These are phyloP conservation scores for Coregonus sp. DNA, from an alignment of 2,797 vertebrate species.

Conservation along the genomic window DNA sequence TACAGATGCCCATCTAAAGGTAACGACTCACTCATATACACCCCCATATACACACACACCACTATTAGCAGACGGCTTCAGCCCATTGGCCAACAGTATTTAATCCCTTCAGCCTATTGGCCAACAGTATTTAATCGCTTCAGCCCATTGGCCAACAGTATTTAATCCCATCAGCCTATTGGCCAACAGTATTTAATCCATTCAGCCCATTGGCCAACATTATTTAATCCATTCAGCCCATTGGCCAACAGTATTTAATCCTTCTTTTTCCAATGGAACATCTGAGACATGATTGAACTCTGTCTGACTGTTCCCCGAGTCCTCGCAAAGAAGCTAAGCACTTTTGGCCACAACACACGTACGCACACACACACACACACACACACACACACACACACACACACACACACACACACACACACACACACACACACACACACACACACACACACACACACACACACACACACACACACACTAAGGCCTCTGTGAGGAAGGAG, in stretches of 20 bases:
- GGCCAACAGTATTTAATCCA: too few species aligned
- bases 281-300: constrained; percentile 60
- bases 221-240: constrained; percentile 56
- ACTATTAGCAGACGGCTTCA: constrained; percentile 49
- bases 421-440: constrained; percentile 44
- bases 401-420: too few species aligned
- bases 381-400: constrained; percentile 42
- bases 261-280: constrained; percentile 39
- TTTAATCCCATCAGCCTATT: constrained; percentile 41
- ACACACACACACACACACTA: constrained; percentile 42
- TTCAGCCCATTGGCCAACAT: constrained; percentile 48
- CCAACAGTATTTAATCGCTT: neutral
- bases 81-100: constrained; percentile 52
- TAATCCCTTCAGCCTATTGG: constrained; percentile 30
- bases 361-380: constrained; percentile 53
- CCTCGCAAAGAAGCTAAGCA: constrained; percentile 44
- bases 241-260: constrained; percentile 55
- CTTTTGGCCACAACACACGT: constrained; percentile 19
- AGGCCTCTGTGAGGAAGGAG: neutral
- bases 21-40: constrained; percentile 29
- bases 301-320: constrained; percentile 47
- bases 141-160: constrained; percentile 49
- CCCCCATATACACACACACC: constrained; percentile 38
- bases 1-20: constrained; percentile 27
- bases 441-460: constrained; percentile 55